Evolutionary conservation across 2,888 invertebrate species (phyloP), one percentile per base, ranked within the genome.

Genomic region (Rhaphigaster nebulosa): DNA sequence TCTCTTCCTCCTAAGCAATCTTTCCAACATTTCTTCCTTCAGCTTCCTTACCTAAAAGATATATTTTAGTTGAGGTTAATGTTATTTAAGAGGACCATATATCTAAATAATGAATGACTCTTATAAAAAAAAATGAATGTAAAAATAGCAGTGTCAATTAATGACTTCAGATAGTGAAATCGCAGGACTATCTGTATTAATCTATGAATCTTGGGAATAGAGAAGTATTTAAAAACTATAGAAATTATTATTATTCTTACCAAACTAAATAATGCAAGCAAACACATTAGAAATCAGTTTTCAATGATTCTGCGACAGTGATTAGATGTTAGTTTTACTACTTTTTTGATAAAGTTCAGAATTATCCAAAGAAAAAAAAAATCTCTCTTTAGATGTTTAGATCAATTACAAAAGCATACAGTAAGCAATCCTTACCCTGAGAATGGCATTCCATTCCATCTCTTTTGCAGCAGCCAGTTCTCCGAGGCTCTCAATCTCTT

Each of bases 361-460:
- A 76, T 34, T 70, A 70, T 45, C 45, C 12, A 45, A 5, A 45
- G 45, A 45, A 45, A 45, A 45, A 45, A 45, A 45, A 45, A 8
- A 45, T 12, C 5, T 45, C 45, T 45, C 45, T 45, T 45, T 8
- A 8, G 45, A 34, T 70, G n/a, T n/a, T n/a, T n/a, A n/a, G n/a
- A n/a, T n/a, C n/a, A n/a, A n/a, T n/a, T n/a, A n/a, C n/a, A n/a
- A n/a, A n/a, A n/a, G n/a, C n/a, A n/a, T n/a, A n/a, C n/a, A 76
- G 38, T 26, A 80, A 15, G 23, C 13, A 80, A 41, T 87, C 93
- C 97, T 96, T 88, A 92, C 80, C 38, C 91, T 91, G 26, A 98
- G 93, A 90, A 98, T 96, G 91, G 97, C 96, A 93, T 98, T 97
- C 97, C 97, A 97, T 93, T 98, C 98, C 92, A 96, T 95, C 94